A percentile compares a stretch with the other conserved stretches of the same genome.
These are phyloP conservation scores for Montifringilla adamsi DNA, from an alignment of 2,113 vertebrate species.

Conservation along the genomic window DNA sequence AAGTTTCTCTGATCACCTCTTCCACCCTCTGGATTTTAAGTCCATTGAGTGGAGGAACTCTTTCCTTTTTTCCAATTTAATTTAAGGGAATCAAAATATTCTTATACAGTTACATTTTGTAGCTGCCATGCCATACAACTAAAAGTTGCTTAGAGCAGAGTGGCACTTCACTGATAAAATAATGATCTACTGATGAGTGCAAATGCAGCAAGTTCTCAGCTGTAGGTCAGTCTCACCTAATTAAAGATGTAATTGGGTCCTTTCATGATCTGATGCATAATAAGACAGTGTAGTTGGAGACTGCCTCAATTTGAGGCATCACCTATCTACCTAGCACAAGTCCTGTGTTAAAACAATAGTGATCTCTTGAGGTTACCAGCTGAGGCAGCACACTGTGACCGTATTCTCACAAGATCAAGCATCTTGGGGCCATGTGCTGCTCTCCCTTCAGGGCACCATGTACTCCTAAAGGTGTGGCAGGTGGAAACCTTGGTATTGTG, in stretches of 20 bases:
- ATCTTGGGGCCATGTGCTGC: not conserved
- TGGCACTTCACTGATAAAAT: not conserved
- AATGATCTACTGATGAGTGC: not conserved
- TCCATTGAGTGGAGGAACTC: not conserved
- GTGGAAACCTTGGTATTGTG: not conserved
- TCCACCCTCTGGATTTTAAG: not conserved
- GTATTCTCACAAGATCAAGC: not conserved
- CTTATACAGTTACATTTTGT: not conserved
- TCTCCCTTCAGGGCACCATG: not conserved
- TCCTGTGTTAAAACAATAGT: not conserved
- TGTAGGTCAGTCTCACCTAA: not conserved
- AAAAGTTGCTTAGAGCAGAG: not conserved
- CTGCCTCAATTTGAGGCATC: not conserved
- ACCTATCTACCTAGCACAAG: not conserved
- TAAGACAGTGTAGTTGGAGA: not conserved
- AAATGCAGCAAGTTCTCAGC: not conserved
- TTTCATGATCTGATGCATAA: not conserved
- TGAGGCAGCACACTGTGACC: accelerated
- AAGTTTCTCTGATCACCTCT: not conserved
- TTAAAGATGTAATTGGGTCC: not conserved
- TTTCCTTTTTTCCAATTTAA: not conserved
- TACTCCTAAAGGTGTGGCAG: accelerated
- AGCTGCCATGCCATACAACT: not conserved
- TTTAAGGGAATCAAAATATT: not conserved
- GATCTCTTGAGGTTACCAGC: not conserved